Evolutionary conservation across 1,140 invertebrate genomes (phyloP).

Genomic region (Caenorhabditis latens): DNA sequence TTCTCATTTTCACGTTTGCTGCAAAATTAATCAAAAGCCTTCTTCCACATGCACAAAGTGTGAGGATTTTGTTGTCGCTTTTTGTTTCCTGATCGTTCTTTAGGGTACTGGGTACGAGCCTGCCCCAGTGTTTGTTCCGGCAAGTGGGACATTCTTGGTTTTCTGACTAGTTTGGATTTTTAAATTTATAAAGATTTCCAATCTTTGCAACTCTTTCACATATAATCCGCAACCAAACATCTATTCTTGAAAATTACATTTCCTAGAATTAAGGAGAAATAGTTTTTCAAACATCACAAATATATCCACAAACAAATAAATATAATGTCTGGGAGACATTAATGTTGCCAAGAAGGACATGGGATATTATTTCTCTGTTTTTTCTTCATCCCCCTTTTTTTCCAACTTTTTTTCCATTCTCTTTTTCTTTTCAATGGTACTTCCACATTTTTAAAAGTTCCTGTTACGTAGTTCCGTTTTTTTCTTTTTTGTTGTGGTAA

Average conservation of each 20-base stretch:
- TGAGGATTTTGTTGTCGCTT: not conserved
- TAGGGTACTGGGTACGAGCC: not conserved
- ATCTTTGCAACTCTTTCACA: no score
- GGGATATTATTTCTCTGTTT: not conserved
- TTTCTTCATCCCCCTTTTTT: not conserved
- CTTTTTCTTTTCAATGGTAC: not conserved
- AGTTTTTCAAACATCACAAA: no score
- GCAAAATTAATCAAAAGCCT: not conserved
- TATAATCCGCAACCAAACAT: not conserved
- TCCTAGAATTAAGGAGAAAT: no score
- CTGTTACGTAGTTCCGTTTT: no score
- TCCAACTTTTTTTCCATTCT: not conserved
- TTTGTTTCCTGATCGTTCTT: not conserved
- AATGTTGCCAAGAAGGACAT: not conserved
- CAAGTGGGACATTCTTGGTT: no score
- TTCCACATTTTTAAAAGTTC: no score
- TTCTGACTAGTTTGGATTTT: no score
- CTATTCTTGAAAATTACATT: no score
- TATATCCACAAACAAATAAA: no score
- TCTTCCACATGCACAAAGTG: not conserved
- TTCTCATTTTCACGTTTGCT: not conserved
- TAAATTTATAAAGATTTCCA: no score
- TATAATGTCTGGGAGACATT: no score
- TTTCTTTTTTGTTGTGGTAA: no score
- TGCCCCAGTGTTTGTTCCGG: not conserved